Conservation (phyloP, 2,113 vertebrate species). For the Dinomys branickii region DNA sequence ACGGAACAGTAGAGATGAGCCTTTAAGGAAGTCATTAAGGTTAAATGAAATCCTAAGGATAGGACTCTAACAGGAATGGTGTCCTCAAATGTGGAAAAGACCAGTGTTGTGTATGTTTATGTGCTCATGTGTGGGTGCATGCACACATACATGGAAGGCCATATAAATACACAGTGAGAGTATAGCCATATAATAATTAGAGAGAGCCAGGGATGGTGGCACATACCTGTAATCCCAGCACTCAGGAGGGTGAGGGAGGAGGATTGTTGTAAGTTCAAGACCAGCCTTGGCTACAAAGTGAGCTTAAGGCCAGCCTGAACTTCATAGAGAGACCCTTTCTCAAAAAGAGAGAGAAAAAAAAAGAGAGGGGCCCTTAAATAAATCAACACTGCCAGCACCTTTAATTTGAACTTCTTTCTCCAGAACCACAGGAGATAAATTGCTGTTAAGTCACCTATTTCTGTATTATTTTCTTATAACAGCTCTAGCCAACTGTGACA, state of each 20-base stretch:
- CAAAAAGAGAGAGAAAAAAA: too few relatives aligned
- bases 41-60: neutral
- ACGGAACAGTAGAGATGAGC: neutral
- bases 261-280: too few relatives aligned
- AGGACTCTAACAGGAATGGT: neutral
- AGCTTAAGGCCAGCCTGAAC: too few relatives aligned
- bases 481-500: neutral
- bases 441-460: neutral
- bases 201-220: neutral
- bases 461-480: neutral
- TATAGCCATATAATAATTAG: neutral
- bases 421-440: neutral
- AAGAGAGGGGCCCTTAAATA: neutral
- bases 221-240: too few relatives aligned
- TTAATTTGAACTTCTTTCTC: neutral
- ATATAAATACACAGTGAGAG: neutral
- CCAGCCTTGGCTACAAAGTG: too few relatives aligned
- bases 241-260: too few relatives aligned
- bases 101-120: neutral
- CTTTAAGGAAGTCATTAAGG: neutral
- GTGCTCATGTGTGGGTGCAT: too few relatives aligned
- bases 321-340: too few relatives aligned
- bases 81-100: neutral
- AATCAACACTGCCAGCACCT: neutral
- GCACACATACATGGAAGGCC: neutral